Conservation (phyloP, 2,113 vertebrate genomes). For the Sander lucioperca region DNA sequence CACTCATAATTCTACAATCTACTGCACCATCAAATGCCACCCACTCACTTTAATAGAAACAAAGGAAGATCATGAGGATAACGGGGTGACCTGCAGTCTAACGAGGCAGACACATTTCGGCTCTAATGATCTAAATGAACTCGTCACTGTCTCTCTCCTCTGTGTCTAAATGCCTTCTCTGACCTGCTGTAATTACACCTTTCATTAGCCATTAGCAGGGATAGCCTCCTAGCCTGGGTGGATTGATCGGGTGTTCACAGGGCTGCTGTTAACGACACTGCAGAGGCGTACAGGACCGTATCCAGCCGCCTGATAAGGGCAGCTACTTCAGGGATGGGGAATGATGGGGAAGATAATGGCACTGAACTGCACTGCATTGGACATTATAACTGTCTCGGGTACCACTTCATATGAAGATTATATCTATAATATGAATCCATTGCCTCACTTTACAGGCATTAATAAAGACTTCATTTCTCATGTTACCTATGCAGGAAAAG, state of each 20-base stretch:
- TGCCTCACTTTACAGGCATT: constrained; percentile 32
- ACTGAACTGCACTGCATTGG: constrained; percentile 31
- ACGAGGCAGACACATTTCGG: constrained; percentile 72
- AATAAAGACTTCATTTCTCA: constrained; percentile 36
- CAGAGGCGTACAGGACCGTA: constrained; percentile 48
- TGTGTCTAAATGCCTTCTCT: constrained; percentile 61
- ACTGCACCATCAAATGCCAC: constrained; percentile 53
- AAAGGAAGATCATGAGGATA: constrained; percentile 64
- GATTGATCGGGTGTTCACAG: constrained; percentile 69
- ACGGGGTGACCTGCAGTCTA: constrained; percentile 69
- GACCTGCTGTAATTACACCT: constrained; percentile 83
- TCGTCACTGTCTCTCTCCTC: constrained; percentile 60
- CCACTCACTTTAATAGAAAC: constrained; percentile 65
- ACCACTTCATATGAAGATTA: constrained; percentile 62
- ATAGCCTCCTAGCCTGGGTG: constrained; percentile 61
- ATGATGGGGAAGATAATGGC: constrained; percentile 67
- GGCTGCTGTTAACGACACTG: constrained; percentile 66
- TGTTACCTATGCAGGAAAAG: constrained; percentile 7
- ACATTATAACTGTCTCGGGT: constrained; percentile 50
- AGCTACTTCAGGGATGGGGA: constrained; percentile 59
- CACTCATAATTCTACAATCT: constrained; percentile 54
- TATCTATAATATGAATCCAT: constrained; percentile 57
- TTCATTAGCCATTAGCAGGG: constrained; percentile 81
- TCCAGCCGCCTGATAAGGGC: constrained; percentile 69
- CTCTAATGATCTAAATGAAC: constrained; percentile 81